These are phyloP conservation scores for Nephrotoma appendiculata DNA, from an alignment of 2,888 invertebrate genomes.

Conservation along the genomic window DNA sequence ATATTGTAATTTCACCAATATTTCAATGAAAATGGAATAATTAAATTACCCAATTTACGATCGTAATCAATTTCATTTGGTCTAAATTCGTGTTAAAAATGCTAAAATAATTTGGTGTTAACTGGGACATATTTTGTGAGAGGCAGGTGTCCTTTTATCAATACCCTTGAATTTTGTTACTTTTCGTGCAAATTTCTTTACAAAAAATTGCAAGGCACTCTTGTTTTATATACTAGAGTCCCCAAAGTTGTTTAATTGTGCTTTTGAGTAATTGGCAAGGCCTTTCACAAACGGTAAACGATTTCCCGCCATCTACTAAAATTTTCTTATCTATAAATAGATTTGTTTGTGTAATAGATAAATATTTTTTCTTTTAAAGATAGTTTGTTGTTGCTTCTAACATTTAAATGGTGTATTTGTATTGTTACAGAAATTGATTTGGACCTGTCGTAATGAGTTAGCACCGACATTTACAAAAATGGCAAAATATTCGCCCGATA, in stretches of 20 bases:
- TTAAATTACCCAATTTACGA: neutral
- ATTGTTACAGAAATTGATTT: neutral
- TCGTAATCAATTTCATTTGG: neutral
- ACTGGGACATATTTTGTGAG: neutral
- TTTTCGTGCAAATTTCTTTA: neutral
- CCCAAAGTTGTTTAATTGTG: neutral
- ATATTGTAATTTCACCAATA: neutral
- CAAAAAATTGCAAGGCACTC: neutral
- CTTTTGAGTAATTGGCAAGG: neutral
- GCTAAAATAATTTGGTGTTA: neutral
- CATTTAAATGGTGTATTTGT: neutral
- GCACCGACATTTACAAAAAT: neutral
- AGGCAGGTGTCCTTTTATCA: neutral
- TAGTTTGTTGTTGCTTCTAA: neutral
- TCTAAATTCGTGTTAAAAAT: neutral
- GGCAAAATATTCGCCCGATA: neutral
- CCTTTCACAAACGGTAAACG: neutral
- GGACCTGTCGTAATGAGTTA: neutral
- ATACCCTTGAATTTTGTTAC: neutral
- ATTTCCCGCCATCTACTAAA: neutral
- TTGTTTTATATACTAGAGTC: neutral
- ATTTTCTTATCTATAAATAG: neutral
- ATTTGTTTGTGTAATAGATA: neutral
- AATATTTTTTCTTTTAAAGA: neutral
- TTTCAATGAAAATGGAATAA: neutral